Evolutionary conservation across 2,113 vertebrate genomes (phyloP).

Genomic region (Gadus chalcogrammus): DNA sequence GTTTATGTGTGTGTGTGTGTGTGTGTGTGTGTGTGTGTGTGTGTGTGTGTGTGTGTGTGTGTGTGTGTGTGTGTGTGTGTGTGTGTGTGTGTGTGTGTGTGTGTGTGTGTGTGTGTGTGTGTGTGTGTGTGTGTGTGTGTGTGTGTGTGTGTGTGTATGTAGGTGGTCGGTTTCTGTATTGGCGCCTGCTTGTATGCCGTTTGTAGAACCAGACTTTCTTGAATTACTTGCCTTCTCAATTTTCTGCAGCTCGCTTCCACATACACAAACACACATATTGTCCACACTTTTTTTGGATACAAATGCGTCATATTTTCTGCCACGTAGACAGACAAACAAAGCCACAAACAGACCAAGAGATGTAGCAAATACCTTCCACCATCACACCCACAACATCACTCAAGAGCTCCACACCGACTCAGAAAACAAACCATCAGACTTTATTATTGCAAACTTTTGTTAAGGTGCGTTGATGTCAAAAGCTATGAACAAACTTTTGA

Average conservation of each 20-base stretch:
- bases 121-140: too few species aligned
- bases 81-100: background rate
- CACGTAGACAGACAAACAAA: too few species aligned
- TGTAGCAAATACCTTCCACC: too few species aligned
- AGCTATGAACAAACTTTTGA: background rate
- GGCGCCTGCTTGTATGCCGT: too few species aligned
- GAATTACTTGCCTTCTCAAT: too few species aligned
- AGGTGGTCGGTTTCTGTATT: too few species aligned
- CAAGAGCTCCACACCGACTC: background rate
- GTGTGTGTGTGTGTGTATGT: background rate
- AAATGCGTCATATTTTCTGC: too few species aligned
- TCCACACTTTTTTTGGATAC: too few species aligned
- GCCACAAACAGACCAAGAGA: too few species aligned
- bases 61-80: background rate
- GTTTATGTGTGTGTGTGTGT: background rate
- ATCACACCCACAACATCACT: background rate
- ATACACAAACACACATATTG: too few species aligned
- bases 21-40: background rate
- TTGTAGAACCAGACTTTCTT: too few species aligned
- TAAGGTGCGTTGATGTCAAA: background rate
- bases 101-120: background rate
- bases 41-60: background rate
- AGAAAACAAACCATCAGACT: background rate
- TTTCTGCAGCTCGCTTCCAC: too few species aligned
- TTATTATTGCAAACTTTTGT: background rate